Percentiles rank a stretch among this genome's conserved stretches.
phyloP scores from a whole-genome alignment of 2,888 invertebrate species.

The Seira sanloemensis region DNA sequence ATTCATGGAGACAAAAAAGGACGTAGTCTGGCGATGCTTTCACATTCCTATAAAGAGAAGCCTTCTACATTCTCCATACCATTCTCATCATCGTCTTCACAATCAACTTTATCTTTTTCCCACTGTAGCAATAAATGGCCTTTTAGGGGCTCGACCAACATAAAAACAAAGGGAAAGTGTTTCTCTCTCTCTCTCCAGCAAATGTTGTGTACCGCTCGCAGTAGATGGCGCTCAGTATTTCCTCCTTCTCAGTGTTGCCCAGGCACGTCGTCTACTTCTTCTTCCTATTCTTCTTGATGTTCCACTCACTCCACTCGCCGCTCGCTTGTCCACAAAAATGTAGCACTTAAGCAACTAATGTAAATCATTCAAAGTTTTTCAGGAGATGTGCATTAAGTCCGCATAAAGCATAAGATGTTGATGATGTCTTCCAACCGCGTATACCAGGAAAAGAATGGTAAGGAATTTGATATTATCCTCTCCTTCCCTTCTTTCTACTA shows the following conservation, averaged over 20 bases:
- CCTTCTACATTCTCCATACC: not conserved
- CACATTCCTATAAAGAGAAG: conserved; percentile 21
- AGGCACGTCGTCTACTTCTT: too few species aligned
- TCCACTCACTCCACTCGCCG: too few species aligned
- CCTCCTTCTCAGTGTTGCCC: too few species aligned
- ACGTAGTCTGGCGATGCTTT: conserved; percentile 2
- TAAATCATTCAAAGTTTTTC: not conserved
- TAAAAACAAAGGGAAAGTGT: not conserved
- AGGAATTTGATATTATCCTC: too few species aligned
- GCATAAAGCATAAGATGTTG: too few species aligned
- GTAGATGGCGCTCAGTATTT: not conserved
- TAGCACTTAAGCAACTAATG: too few species aligned
- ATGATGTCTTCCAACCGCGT: too few species aligned
- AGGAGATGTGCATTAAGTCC: not conserved
- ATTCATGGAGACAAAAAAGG: conserved; percentile 29
- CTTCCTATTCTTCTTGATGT: too few species aligned
- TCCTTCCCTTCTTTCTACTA: too few species aligned
- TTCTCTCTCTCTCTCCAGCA: not conserved
- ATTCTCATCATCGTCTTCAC: not conserved
- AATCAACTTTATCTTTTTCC: not conserved
- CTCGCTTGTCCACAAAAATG: too few species aligned
- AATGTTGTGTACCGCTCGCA: not conserved
- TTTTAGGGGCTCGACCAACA: not conserved
- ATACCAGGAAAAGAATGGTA: too few species aligned
- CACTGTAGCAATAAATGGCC: conserved; percentile 12